phyloP scores from a whole-genome alignment of 30 jellyfish, hydroid and myxozoan genomes.

The Sanderia malayensis region DNA sequence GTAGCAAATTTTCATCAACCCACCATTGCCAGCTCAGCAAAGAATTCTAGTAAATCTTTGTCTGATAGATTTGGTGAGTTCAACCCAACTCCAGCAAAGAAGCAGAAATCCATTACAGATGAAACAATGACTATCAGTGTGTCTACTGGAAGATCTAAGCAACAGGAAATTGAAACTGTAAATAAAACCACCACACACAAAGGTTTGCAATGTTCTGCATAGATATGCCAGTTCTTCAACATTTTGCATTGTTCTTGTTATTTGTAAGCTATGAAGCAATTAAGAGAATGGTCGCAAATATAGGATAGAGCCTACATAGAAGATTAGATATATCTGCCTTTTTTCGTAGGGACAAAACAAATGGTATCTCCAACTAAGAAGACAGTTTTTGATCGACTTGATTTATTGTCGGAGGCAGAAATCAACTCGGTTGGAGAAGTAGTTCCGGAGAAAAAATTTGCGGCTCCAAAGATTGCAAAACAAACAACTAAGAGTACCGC shows the following conservation, averaged over 20 bases:
- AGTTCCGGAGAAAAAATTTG: neutral
- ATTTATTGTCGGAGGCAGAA: slow-evolving; percentile 11
- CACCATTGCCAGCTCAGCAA: neutral
- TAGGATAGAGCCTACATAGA: too few species aligned
- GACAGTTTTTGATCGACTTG: slow-evolving; percentile 53
- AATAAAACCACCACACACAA: neutral
- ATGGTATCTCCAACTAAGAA: too few species aligned
- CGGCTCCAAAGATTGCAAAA: too few species aligned
- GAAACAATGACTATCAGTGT: slow-evolving; percentile 48
- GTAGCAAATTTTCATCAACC: neutral
- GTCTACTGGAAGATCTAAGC: neutral
- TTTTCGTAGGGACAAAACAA: too few species aligned
- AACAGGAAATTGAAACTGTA: neutral
- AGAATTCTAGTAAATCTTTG: slow-evolving; percentile 7
- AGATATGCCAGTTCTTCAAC: too few species aligned
- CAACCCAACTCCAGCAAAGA: slow-evolving; percentile 18
- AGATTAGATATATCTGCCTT: too few species aligned
- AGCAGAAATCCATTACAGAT: slow-evolving; percentile 21
- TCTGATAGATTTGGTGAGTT: slow-evolving; percentile 43
- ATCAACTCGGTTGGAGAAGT: neutral
- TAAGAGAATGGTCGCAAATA: too few species aligned
- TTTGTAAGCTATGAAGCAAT: too few species aligned
- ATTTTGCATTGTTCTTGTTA: too few species aligned
- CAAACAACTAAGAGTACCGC: too few species aligned
- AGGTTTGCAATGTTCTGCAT: too few species aligned